Percentiles rank a stretch among this genome's conserved stretches.
phyloP scores from a whole-genome alignment of 2,797 vertebrate species.

The Xiphorhynchus erythropygius region DNA sequence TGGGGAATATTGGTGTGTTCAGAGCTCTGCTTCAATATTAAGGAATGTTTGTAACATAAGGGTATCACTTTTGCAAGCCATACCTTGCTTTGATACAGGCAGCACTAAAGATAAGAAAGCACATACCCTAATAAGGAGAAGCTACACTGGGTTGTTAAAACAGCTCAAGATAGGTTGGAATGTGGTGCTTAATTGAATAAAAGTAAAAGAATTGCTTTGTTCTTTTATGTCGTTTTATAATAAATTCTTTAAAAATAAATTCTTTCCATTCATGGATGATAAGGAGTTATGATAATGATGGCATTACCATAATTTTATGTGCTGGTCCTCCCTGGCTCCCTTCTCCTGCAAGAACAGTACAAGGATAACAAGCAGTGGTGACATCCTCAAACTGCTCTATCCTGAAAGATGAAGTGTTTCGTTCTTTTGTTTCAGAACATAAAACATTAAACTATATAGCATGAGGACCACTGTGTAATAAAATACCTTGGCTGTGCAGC shows the following conservation, averaged over 20 bases:
- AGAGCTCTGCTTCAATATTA: neutral
- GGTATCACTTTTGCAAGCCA: neutral
- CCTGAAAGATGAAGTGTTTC: neutral
- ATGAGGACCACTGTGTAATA: neutral
- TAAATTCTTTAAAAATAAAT: conserved; percentile 40
- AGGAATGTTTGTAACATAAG: neutral
- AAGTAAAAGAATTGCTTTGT: conserved; percentile 41
- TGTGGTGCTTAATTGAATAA: conserved; percentile 53
- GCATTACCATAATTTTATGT: neutral
- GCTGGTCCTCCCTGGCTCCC: neutral
- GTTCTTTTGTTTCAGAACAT: neutral
- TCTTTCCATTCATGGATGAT: conserved; percentile 31
- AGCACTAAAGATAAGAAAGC: conserved; percentile 27
- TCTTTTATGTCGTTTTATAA: conserved; percentile 24
- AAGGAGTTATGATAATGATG: neutral
- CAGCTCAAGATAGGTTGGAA: conserved; percentile 38
- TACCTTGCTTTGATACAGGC: neutral
- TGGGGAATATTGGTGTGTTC: neutral
- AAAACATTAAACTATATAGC: neutral
- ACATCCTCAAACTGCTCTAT: neutral
- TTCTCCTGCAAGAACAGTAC: neutral
- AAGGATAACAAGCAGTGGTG: neutral
- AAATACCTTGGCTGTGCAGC: neutral
- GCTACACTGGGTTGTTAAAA: conserved; percentile 22
- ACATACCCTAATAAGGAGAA: conserved; percentile 67